Evolutionary conservation across 2,113 vertebrate species (phyloP).

Genomic region (Nyctereutes procyonoides): DNA sequence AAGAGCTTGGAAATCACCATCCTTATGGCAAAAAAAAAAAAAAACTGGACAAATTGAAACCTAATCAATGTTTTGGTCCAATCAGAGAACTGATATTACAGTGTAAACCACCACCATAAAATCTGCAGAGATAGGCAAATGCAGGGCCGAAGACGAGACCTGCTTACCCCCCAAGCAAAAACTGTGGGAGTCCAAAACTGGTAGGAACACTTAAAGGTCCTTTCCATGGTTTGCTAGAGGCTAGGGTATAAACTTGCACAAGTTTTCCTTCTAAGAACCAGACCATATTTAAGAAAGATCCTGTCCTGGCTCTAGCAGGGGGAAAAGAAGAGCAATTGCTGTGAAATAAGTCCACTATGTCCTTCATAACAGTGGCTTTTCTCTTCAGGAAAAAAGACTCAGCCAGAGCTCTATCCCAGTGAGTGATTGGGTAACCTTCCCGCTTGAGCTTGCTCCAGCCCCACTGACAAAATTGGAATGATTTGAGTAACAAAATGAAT

Average conservation of each 20-base stretch:
- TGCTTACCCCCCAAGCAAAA: neutral
- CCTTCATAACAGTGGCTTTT: neutral
- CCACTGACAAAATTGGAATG: neutral
- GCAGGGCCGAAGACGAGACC: neutral
- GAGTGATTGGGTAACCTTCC: neutral
- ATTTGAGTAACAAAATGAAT: neutral
- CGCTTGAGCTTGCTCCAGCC: neutral
- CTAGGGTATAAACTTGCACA: accelerated
- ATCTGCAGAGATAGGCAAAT: neutral
- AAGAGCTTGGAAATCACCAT: neutral
- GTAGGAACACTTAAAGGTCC: neutral
- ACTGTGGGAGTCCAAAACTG: neutral
- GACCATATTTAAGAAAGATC: neutral
- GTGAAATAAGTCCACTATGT: neutral
- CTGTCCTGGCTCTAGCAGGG: neutral
- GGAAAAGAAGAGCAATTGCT: accelerated
- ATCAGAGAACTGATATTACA: neutral
- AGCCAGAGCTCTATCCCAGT: neutral
- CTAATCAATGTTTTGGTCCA: neutral
- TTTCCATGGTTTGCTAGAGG: neutral
- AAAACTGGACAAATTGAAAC: neutral
- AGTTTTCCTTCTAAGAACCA: neutral
- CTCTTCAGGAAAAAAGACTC: neutral
- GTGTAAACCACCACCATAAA: neutral
- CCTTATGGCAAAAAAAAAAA: neutral